A percentile compares a stretch with the other conserved stretches of the same genome.
Conservation (phyloP, 2,113 vertebrate genomes). For the Forbesichthys agassizii region DNA sequence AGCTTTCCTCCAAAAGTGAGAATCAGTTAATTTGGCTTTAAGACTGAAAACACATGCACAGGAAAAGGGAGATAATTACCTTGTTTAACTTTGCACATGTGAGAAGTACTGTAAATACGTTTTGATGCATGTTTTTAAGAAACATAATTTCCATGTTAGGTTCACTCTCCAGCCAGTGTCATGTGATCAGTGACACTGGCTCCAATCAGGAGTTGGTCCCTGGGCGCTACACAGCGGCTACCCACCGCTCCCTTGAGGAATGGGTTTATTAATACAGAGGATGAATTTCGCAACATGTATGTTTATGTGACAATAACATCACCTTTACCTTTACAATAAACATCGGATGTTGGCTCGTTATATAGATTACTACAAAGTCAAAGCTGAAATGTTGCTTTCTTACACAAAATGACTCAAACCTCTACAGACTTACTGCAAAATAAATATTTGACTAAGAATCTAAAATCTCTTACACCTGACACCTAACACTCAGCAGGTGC, state of each 20-base stretch:
- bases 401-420: no score
- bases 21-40: slow-evolving; percentile 22
- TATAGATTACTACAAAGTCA: neutral
- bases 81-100: neutral
- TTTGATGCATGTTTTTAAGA: neutral
- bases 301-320: no score
- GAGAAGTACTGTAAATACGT: neutral
- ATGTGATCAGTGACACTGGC: no score
- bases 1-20: slow-evolving; percentile 20
- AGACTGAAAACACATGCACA: neutral
- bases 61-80: neutral
- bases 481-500: neutral
- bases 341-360: no score
- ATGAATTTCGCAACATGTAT: no score
- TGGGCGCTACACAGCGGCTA: no score
- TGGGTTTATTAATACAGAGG: no score
- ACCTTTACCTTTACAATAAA: no score
- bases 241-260: no score
- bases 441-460: slow-evolving; percentile 2
- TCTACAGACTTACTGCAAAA: neutral
- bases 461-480: neutral
- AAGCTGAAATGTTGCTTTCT: neutral
- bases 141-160: no score
- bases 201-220: no score
- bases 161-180: no score